A percentile compares a stretch with the other conserved stretches of the same genome.
Conservation (phyloP, 1,140 invertebrate genomes). For the Sminthurinus signatus region DNA sequence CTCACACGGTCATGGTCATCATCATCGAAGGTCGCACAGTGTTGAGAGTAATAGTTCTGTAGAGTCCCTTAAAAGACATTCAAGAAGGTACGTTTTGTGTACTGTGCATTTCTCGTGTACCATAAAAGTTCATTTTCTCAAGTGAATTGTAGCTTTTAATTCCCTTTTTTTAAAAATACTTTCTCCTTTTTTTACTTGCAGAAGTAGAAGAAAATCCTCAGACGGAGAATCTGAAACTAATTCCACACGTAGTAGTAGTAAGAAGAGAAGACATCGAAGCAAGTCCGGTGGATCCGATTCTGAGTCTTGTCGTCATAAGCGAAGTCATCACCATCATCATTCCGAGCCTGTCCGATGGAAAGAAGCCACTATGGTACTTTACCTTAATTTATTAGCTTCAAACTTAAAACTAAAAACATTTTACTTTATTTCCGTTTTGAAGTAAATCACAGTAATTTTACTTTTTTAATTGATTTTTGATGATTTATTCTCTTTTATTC, state of each 20-base stretch:
- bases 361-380: constrained; percentile 14
- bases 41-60: constrained; percentile 81
- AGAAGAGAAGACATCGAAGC: constrained; percentile 53
- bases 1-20: constrained; percentile 43
- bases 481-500: no score
- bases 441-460: no score
- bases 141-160: neutral
- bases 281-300: constrained; percentile 53
- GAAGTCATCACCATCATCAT: constrained; percentile 48
- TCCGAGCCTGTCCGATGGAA: constrained; percentile 52
- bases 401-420: no score
- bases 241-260: constrained; percentile 64
- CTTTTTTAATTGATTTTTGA: no score
- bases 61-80: constrained; percentile 42
- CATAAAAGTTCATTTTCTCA: neutral
- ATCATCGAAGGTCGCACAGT: constrained; percentile 49
- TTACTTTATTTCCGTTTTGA: no score
- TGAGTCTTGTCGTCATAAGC: constrained; percentile 46
- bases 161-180: neutral
- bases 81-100: neutral
- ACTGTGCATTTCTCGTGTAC: neutral
- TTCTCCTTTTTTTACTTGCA: constrained; percentile 53
- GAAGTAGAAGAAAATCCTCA: constrained; percentile 67
- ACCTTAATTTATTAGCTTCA: no score
- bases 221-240: constrained; percentile 82